A percentile compares a stretch with the other conserved stretches of the same genome.
Evolutionary conservation across 1,140 invertebrate species (phyloP).

Genomic region (Caenorhabditis brenneri): DNA sequence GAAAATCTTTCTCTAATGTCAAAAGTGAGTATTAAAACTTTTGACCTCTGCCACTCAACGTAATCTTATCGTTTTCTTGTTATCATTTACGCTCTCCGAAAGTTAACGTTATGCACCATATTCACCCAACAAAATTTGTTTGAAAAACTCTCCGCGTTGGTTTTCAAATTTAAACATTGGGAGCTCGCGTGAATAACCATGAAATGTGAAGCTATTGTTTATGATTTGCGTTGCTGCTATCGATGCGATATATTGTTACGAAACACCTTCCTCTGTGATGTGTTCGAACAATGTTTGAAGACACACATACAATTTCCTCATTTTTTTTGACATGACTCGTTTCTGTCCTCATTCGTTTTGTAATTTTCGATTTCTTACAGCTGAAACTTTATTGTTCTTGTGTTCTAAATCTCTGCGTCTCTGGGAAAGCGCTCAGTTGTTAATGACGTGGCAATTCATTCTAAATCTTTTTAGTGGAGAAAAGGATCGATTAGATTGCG

Average conservation of each 20-base stretch:
- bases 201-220: no score
- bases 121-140: no score
- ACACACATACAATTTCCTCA: background rate
- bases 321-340: background rate
- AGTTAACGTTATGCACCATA: no score
- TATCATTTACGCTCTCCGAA: background rate
- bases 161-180: no score
- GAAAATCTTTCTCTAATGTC: no score
- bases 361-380: background rate
- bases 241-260: no score
- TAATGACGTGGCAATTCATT: constrained; percentile 14
- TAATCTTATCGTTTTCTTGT: background rate
- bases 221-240: no score
- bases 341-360: background rate
- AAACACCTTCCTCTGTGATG: no score
- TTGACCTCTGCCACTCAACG: background rate
- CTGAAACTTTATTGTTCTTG: background rate
- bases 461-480: background rate
- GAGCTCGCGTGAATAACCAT: no score
- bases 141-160: no score
- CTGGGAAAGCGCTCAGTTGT: background rate
- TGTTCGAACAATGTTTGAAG: background rate
- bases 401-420: constrained; percentile 12
- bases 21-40: no score
- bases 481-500: constrained; percentile 27